Evolutionary conservation across 2,888 invertebrate species (phyloP).

Genomic region (Lasioglossum villosulum): DNA sequence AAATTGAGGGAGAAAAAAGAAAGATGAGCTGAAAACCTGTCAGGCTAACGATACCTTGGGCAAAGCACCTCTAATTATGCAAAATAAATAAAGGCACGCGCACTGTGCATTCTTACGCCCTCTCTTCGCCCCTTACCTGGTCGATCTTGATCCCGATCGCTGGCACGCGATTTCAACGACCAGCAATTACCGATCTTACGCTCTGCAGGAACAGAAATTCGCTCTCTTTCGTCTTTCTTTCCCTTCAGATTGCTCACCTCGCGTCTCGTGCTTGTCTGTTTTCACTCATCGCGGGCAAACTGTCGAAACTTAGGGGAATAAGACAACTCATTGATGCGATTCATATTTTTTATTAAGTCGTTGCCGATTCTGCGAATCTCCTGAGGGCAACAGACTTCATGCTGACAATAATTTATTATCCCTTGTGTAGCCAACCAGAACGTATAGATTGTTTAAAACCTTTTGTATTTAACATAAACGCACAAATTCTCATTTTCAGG

Average conservation of each 20-base stretch:
- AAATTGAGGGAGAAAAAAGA: slow-evolving; percentile 33
- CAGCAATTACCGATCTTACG: slow-evolving; percentile 77
- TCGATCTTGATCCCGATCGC: slow-evolving; percentile 51
- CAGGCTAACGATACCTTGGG: slow-evolving; percentile 56
- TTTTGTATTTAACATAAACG: too few species aligned
- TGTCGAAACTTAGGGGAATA: not conserved
- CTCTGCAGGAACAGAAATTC: slow-evolving; percentile 61
- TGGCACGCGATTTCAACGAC: slow-evolving; percentile 78
- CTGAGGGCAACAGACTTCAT: not conserved
- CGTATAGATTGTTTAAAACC: too few species aligned
- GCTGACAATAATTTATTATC: not conserved
- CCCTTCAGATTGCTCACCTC: slow-evolving; percentile 23
- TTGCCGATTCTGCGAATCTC: not conserved
- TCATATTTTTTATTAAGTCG: not conserved
- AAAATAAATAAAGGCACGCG: slow-evolving; percentile 81
- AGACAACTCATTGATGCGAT: not conserved
- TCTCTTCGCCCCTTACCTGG: slow-evolving; percentile 51
- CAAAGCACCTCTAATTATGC: slow-evolving; percentile 76
- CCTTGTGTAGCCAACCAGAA: too few species aligned
- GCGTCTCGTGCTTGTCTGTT: not conserved
- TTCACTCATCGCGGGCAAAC: slow-evolving; percentile 14
- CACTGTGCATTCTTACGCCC: slow-evolving; percentile 75
- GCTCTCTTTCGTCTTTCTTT: slow-evolving; percentile 17
- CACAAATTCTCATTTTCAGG: too few species aligned
- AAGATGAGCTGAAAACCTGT: slow-evolving; percentile 59